A percentile compares a stretch with the other conserved stretches of the same genome.
These are phyloP conservation scores for Flabesymbios commensalis DNA, from an alignment of 2,888 invertebrate species.

Conservation along the genomic window DNA sequence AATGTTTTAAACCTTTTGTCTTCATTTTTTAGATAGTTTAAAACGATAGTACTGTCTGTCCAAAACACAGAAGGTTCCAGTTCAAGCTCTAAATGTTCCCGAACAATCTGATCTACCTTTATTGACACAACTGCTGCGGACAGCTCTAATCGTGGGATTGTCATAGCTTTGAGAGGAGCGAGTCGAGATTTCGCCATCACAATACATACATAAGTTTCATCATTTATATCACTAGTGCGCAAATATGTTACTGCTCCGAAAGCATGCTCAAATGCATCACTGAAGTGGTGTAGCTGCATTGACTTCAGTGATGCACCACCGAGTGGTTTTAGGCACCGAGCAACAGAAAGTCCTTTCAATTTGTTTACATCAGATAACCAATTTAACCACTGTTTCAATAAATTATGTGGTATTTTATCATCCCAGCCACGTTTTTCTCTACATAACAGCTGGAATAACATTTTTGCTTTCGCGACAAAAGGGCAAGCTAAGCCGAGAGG, in stretches of 20 bases:
- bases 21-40: not conserved
- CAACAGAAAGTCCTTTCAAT: not conserved
- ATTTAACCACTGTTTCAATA: not conserved
- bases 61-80: not conserved
- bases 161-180: not conserved
- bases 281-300: not conserved
- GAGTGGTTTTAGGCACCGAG: not conserved
- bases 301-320: not conserved
- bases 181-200: slow-evolving; percentile 1
- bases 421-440: not conserved
- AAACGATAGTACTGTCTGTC: slow-evolving; percentile 1
- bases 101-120: not conserved
- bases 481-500: not conserved
- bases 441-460: not conserved
- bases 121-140: no score
- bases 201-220: not conserved
- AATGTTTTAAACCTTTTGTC: not conserved
- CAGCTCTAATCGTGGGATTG: slow-evolving; percentile 7
- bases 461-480: not conserved
- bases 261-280: not conserved
- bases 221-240: no score
- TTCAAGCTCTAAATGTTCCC: not conserved
- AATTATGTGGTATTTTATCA: not conserved
- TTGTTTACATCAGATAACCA: not conserved
- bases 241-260: not conserved